Base-by-base conservation (phyloP, 2,888 invertebrate species). In the Asteroscopus sphinx region DNA sequence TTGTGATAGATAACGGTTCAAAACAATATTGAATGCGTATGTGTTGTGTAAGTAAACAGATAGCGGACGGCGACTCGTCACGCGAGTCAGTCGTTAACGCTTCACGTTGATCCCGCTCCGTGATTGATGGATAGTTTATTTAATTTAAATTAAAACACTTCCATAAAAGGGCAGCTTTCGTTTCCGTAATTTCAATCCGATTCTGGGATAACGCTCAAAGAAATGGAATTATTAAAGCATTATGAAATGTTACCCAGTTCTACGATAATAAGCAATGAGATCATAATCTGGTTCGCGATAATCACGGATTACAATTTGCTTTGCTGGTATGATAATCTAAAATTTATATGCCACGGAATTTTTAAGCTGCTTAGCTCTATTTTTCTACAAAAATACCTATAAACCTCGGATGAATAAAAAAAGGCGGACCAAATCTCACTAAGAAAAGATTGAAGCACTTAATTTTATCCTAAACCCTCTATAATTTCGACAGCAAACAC, bases 71-170 rank as follows among this genome's bases (percentile, higher is more conserved):
- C 16, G 32, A 46, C 42, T 47, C 45, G 41, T 63, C 63, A 73
- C 68, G 68, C 63, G 56, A 70, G 12, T 35, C 60, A 64, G 60
- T 74, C 75, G 68, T 74, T 74, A 74, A 39, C 41, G 39, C 54
- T 45, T 42, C 42, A 30, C 36, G 32, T 47, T 59, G 48, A 61
- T 61, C 59, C 15, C 11, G 44, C 21, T 41, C 21, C 33, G 33
- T 73, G 55, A 60, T 71, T 73, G 46, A 68, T 67, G 56, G 49
- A 32, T 59, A 45, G 51, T 42, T 64, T 37, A 52, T 54, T 64
- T 40, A 61, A 36, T 59, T 60, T 71, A 57, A 56, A 58, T 52
- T 66, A 40, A 53, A 67, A 28, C 2, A 12, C 5, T 17, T 35
- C 11, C 35, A 47, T n/a, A 36, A 44, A 44, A 17, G n/a, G 8